A percentile compares a stretch with the other conserved stretches of the same genome.
These are phyloP conservation scores for Ceramica pisi DNA, from an alignment of 2,888 invertebrate genomes.

Conservation along the genomic window DNA sequence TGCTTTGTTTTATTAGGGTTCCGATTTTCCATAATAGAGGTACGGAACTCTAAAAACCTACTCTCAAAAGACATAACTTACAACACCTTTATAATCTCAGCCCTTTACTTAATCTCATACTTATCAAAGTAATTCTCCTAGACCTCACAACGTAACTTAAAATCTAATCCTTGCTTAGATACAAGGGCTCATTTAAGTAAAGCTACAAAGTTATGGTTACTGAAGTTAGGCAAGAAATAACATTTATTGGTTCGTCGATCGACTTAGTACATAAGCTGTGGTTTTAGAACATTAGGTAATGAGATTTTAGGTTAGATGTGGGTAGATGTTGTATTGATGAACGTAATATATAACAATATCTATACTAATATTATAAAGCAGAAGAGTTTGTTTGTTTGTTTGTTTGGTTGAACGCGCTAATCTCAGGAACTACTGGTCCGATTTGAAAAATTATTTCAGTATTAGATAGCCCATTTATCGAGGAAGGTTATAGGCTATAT, in stretches of 20 bases:
- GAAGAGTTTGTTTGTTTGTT: too few species aligned
- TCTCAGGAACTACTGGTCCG: too few species aligned
- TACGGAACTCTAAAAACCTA: background rate
- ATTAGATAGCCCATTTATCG: too few species aligned
- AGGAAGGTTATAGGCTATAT: too few species aligned
- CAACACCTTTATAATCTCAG: constrained; percentile 15
- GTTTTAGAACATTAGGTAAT: background rate
- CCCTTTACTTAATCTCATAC: constrained; percentile 1
- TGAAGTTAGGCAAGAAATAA: constrained; percentile 44
- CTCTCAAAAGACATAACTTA: background rate
- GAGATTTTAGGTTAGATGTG: constrained; percentile 7
- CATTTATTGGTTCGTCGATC: constrained; percentile 22
- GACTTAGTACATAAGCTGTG: background rate
- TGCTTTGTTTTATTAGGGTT: too few species aligned
- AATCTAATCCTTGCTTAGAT: constrained; percentile 46
- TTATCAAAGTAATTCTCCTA: constrained; percentile 30
- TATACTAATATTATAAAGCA: too few species aligned
- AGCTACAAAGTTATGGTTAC: constrained; percentile 44
- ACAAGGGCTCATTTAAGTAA: constrained; percentile 35
- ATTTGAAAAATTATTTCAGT: too few species aligned
- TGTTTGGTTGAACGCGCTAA: too few species aligned
- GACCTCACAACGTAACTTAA: constrained; percentile 34
- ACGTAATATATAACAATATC: too few species aligned
- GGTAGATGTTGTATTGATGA: too few species aligned
- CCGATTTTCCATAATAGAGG: too few species aligned